Base-by-base conservation (phyloP, 2,797 vertebrate genomes). In the Lagocephalus sceleratus region DNA sequence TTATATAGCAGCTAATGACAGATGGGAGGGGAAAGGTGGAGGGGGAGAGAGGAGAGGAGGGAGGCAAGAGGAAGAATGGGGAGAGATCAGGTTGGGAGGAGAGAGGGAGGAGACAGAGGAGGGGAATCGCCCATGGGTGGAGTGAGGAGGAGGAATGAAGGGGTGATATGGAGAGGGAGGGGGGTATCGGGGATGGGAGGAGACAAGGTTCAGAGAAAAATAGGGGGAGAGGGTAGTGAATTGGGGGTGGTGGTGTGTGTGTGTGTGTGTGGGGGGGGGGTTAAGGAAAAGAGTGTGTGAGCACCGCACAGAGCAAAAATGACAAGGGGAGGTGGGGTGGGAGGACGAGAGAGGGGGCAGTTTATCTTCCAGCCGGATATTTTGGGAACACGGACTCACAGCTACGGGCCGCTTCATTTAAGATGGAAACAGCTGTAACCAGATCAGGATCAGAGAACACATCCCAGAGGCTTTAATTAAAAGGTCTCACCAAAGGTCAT, bases 321-420 rank as follows among this genome's bases (percentile, higher is more conserved):
- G 61, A 75, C 48, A 57, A 57, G 75, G 54, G 73, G 66, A 49
- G 49, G 72, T 64, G 47, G 47, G 44, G 54, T 60, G 59, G 19
- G 50, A 48, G 22, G 51, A 29, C 26, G 41, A 20, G 23, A 40
- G 59, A 35, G 54, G 62, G 59, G 67, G 55, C 58, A 51, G 78
- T 83, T 86, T 83, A 76, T 84, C 80, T 91, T 87, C 85, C 85
- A 82, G 70, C 53, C 45, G 19, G 89, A 90, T 91, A 91, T 92
- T 92, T 90, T 89, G 71, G 86, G 88, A 88, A 80, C 83, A 81
- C 76, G 51, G 71, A 54, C 75, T 84, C 81, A 85, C 54, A 21
- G 65, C 63, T 65, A 53, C 59, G 59, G 55, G 73, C 73, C 48
- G 57, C 60, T 66, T 71, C 56, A 42, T 82, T 84, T 76, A 74